Conservation (phyloP, 2,113 vertebrate genomes). For the Sinocyclocheilus maitianheensis region DNA sequence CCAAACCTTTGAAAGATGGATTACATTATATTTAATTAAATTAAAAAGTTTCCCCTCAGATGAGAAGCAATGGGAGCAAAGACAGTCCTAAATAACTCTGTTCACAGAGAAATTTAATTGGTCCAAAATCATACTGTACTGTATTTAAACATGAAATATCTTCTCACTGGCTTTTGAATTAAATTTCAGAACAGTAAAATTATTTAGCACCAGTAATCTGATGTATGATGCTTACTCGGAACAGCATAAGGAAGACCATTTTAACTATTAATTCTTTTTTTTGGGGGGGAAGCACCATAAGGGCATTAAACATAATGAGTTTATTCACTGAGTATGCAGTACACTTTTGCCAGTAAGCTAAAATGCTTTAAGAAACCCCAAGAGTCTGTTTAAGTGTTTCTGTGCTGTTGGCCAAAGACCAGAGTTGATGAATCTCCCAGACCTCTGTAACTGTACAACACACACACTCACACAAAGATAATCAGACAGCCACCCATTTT, state of each 20-base stretch:
- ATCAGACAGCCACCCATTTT: neutral
- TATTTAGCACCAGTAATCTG: neutral
- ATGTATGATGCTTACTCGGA: neutral
- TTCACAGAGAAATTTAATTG: neutral
- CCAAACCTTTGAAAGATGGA: no score
- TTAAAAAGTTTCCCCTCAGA: neutral
- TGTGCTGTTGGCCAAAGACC: constrained; percentile 21
- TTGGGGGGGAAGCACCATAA: neutral
- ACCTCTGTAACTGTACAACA: constrained; percentile 7
- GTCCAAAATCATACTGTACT: neutral
- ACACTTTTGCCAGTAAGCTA: constrained; percentile 2
- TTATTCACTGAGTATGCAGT: neutral
- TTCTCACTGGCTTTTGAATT: neutral
- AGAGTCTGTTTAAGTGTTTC: constrained; percentile 19
- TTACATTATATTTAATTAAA: neutral
- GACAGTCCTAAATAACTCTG: neutral
- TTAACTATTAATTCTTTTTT: neutral
- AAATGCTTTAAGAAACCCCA: constrained; percentile 15
- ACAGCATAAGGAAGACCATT: neutral
- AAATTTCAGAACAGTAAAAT: neutral
- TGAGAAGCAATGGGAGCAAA: neutral
- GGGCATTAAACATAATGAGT: constrained; percentile 10
- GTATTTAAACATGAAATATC: neutral
- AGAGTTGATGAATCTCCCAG: constrained; percentile 32
- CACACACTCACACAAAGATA: neutral